Base-by-base conservation (phyloP, 2,888 invertebrate species). In the Pecten maximus region DNA sequence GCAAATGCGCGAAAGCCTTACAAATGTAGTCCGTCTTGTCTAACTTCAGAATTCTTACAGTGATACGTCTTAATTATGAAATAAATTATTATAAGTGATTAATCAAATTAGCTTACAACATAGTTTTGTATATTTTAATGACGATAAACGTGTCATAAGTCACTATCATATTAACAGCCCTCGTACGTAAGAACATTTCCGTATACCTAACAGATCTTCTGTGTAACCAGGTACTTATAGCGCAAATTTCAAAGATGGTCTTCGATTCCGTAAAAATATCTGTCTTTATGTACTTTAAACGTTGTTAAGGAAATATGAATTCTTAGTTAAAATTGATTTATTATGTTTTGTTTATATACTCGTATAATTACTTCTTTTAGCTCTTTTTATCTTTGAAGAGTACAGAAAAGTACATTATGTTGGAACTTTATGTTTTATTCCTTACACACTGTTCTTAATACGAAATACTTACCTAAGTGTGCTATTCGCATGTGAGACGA, bases 11-110 rank as follows among this genome's bases (percentile, higher is more conserved):
- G 0, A n/a, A 6, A n/a, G 60, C 2, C 60, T 35, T 0, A 23
- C 28, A 74, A 35, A 28, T 74, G 0, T 10, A 74, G 74, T 54
- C 3, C 23, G 4, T 54, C 74, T 23, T 74, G n/a, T 54, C 16
- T 6, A 15, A n/a, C 2, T n/a, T 3, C 54, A 19, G 23, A 15
- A 74, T 35, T 10, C 74, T 35, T 74, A 74, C 74, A 35, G 28
- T 28, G 35, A 74, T 74, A 74, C 74, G 28, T 74, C 74, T 74
- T 74, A 74, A 74, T 74, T 74, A 74, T 74, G 74, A 74, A 74
- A 74, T 74, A 74, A 74, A 74, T 74, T 74, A 74, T 74, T 74
- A 74, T 74, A 74, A 74, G 74, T 74, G 74, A 74, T 74, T 74
- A 74, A 74, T 74, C 74, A 74, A 74, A 74, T 74, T 74, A 74